Evolutionary conservation across 2,888 invertebrate genomes (phyloP).

Genomic region (Tethea ocularis): DNA sequence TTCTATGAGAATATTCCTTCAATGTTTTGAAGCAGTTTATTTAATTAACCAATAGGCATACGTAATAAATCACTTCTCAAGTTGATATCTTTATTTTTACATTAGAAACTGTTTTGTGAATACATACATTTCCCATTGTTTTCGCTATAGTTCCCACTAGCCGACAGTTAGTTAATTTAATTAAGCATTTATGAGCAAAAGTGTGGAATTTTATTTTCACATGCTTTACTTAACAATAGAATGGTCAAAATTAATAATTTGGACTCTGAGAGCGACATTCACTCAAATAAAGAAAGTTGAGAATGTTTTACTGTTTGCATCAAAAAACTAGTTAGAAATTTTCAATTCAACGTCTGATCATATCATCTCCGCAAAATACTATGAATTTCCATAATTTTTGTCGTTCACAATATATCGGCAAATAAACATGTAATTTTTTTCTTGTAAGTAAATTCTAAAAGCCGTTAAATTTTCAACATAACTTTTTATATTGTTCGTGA

Average conservation of each 20-base stretch:
- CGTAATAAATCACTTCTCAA: not conserved
- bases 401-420: not conserved
- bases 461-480: not conserved
- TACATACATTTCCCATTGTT: conserved; percentile 65
- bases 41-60: not conserved
- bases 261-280: conserved; percentile 40
- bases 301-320: not conserved
- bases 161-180: conserved; percentile 72
- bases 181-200: conserved; percentile 71
- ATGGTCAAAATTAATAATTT: conserved; percentile 59
- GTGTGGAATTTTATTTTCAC: conserved; percentile 59
- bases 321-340: not conserved
- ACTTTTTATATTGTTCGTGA: not conserved
- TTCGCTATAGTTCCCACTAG: conserved; percentile 66
- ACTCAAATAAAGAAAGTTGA: conserved; percentile 3
- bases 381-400: not conserved
- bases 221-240: conserved; percentile 67
- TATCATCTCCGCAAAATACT: not conserved
- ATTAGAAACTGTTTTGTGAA: conserved; percentile 67
- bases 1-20: not conserved
- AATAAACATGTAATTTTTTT: not conserved
- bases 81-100: conserved; percentile 19
- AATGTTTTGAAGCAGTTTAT: not conserved
- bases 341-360: not conserved
- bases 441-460: not conserved